Evolutionary conservation across 1,140 invertebrate genomes (phyloP), one percentile per base, ranked within the genome.

Genomic region (Eumeta japonica): DNA sequence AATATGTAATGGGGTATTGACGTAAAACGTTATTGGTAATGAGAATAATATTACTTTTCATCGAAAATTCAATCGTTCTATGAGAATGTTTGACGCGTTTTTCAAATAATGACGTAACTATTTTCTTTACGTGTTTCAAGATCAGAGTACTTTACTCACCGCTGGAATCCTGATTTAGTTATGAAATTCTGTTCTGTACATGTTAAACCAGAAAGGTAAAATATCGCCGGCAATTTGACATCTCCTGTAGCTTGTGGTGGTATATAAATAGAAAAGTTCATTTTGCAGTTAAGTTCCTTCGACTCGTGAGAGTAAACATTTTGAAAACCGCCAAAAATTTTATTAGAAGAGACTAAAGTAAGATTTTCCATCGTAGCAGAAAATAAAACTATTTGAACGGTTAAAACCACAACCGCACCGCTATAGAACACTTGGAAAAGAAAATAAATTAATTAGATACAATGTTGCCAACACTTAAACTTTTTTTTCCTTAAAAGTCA

Each of bases 131-230:
- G n/a, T n/a, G n/a, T n/a, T n/a, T n/a, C n/a, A n/a, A n/a, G n/a
- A n/a, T n/a, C n/a, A n/a, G n/a, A n/a, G n/a, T n/a, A n/a, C n/a
- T 41, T 18, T 28, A 41, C 89, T 58, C 85, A 86, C 67, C 81
- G 82, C 77, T 99, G 97, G 46, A 89, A 87, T 20, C 94, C 95
- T 32, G 93, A 84, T 78, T 99, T 99, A 34, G 90, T 85, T 33
- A 97, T 89, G 62, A 98, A 97, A 78, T 99, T 99, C 54, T 92
- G 85, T 67, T 99, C 96, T 16, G 85, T 96, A 62, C 96, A 98
- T 1, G 90, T 94, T 3, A 99, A 75, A 9, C 95, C 95, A 31
- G 95, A 97, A 0, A 98, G 76, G 80, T 88, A 98, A 64, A 94
- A 97, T 3, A 98, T 80, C 4, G 95, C 89, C 18, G 94, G 92